Base-by-base conservation (phyloP, 2,797 vertebrate genomes). In the Falco columbarius region DNA sequence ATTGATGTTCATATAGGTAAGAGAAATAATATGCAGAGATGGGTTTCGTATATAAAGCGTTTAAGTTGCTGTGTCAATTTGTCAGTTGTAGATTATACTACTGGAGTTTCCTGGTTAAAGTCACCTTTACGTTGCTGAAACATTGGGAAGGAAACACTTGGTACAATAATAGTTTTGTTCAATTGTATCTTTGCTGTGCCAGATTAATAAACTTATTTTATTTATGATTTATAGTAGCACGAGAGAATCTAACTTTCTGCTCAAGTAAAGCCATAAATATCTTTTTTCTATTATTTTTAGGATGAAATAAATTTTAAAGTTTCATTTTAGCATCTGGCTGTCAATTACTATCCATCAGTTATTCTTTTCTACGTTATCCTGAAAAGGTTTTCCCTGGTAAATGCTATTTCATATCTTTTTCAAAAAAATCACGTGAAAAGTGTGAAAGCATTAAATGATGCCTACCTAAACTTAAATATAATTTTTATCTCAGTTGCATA, bases 311-410 rank as follows among this genome's bases (percentile, higher is more conserved):
- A 44, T 97, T 89, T 93, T 54, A 34, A 91, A 89, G 14, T 86
- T 93, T 93, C 19, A 68, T 96, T 97, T 96, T 73, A n/a, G 20
- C 63, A 70, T 93, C 83, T 87, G 36, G 32, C 83, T 96, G 88
- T 95, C 95, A 96, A 79, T 87, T 96, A 68, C 56, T 82, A 95
- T 97, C 79, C 86, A 86, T 97, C 96, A 97, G 54, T 44, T 87
- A 89, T 93, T 71, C 20, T 30, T 92, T 96, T 95, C 89, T 74
- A 58, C 10, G 66, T 85, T 51, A 38, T 58, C 82, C 40, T 82
- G 51, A 76, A 91, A 94, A 90, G 79, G 24, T 36, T 97, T 97
- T 90, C 22, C 54, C 38, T 67, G 23, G 51, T 88, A 49, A 38
- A 51, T 32, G 93, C 59, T 87, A 82, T 72, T 97, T 84, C 58